Conservation (phyloP, 2,888 invertebrate species). For the Microplitis manilae region DNA sequence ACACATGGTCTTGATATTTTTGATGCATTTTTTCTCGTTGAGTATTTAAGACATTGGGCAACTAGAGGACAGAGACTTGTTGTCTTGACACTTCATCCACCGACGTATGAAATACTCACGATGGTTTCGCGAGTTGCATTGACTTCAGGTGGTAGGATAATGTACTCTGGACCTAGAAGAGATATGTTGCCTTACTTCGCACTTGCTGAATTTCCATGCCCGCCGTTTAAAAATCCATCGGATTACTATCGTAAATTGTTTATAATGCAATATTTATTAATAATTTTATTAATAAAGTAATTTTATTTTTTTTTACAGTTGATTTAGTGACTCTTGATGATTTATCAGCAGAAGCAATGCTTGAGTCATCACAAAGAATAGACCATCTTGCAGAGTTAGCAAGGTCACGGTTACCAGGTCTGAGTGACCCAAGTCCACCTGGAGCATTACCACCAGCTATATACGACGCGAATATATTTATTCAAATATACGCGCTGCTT, state of each 20-base stretch:
- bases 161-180: slow-evolving; percentile 91
- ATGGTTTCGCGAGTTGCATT: slow-evolving; percentile 91
- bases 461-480: slow-evolving; percentile 77
- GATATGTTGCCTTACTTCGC: slow-evolving; percentile 95
- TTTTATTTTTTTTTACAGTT: slow-evolving; percentile 75
- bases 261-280: not conserved
- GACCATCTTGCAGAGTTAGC: slow-evolving; percentile 90
- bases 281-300: not conserved
- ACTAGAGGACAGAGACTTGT: slow-evolving; percentile 82
- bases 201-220: slow-evolving; percentile 91
- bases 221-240: slow-evolving; percentile 95
- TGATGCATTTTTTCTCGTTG: slow-evolving; percentile 95
- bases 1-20: slow-evolving; percentile 94
- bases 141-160: slow-evolving; percentile 90
- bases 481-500: slow-evolving; percentile 79
- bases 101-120: slow-evolving; percentile 95
- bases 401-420: slow-evolving; percentile 77
- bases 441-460: slow-evolving; percentile 81
- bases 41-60: slow-evolving; percentile 94
- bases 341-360: slow-evolving; percentile 92
- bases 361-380: slow-evolving; percentile 94
- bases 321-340: slow-evolving; percentile 95
- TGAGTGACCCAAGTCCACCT: slow-evolving; percentile 84
- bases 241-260: slow-evolving; percentile 91
- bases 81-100: slow-evolving; percentile 92